A percentile compares a stretch with the other conserved stretches of the same genome.
phyloP scores from a whole-genome alignment of 2,113 vertebrate species.

The Lophius piscatorius region DNA sequence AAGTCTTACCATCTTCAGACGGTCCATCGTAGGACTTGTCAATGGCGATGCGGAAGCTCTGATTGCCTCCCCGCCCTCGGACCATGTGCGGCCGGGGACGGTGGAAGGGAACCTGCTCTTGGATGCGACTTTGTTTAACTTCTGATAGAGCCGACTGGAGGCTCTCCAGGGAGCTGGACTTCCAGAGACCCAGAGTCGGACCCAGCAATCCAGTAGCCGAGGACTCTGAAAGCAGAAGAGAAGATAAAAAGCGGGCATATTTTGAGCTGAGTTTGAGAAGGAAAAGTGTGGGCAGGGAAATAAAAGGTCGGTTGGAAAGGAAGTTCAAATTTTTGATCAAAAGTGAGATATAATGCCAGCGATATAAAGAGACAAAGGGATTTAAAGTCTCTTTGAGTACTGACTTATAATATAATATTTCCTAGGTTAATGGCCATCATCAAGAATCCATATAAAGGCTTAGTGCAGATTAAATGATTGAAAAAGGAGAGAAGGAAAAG shows the following conservation, averaged over 20 bases:
- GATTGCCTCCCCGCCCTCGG: slow-evolving; percentile 89
- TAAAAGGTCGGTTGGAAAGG: too few relatives aligned
- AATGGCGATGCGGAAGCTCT: slow-evolving; percentile 93
- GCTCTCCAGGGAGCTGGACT: slow-evolving; percentile 96
- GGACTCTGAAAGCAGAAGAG: slow-evolving; percentile 59
- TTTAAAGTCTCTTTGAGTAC: too few relatives aligned
- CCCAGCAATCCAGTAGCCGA: slow-evolving; percentile 78
- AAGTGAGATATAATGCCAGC: too few relatives aligned
- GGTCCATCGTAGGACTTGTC: slow-evolving; percentile 95
- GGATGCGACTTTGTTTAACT: slow-evolving; percentile 71
- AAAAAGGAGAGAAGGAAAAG: too few relatives aligned
- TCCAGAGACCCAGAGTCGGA: slow-evolving; percentile 92
- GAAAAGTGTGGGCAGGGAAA: neutral
- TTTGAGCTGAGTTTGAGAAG: neutral
- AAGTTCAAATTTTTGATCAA: too few relatives aligned
- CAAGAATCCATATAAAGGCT: too few relatives aligned
- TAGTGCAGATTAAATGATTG: too few relatives aligned
- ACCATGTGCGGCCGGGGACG: slow-evolving; percentile 89
- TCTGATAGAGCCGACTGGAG: slow-evolving; percentile 93
- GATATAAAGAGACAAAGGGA: too few relatives aligned
- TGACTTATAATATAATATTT: too few relatives aligned
- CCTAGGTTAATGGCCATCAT: too few relatives aligned
- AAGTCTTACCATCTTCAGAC: slow-evolving; percentile 86
- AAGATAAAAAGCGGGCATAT: neutral
- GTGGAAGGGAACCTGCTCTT: slow-evolving; percentile 88